phyloP scores from a whole-genome alignment of 2,888 invertebrate genomes.

The Anoplius nigerrimus region DNA sequence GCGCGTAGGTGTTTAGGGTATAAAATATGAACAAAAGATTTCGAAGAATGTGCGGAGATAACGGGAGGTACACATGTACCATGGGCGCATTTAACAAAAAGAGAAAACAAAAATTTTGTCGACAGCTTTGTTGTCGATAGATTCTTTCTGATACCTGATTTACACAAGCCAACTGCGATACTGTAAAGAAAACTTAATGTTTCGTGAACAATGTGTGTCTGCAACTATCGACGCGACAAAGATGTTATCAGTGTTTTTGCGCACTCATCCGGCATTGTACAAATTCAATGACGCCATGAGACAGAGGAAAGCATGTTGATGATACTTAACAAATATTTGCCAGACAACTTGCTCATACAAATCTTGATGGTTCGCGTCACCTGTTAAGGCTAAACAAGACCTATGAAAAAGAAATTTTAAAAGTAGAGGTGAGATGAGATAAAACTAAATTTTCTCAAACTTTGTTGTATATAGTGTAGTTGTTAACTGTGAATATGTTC shows the following conservation, averaged over 20 bases:
- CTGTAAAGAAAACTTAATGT: constrained; percentile 36
- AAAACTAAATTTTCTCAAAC: constrained; percentile 14
- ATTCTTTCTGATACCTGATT: constrained; percentile 15
- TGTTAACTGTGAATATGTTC: constrained; percentile 65
- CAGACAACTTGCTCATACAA: constrained; percentile 37
- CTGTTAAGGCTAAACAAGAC: too few species aligned
- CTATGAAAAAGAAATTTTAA: constrained; percentile 6
- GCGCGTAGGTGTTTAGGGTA: constrained; percentile 17
- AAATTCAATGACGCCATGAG: constrained; percentile 15
- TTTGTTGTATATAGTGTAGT: constrained; percentile 62
- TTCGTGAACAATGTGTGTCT: too few species aligned
- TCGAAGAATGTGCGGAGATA: too few species aligned
- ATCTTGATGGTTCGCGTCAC: constrained; percentile 4
- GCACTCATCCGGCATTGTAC: too few species aligned
- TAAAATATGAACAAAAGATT: constrained; percentile 19
- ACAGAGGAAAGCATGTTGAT: constrained; percentile 25
- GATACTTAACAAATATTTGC: constrained; percentile 42
- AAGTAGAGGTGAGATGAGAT: constrained; percentile 14
- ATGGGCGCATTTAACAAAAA: background rate
- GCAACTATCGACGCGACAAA: too few species aligned
- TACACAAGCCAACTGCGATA: constrained; percentile 21
- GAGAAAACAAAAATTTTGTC: constrained; percentile 16
- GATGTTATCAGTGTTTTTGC: too few species aligned
- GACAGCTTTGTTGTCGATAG: background rate
- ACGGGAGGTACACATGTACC: too few species aligned